A percentile compares a stretch with the other conserved stretches of the same genome.
These are phyloP conservation scores for Poecilus cupreus DNA, from an alignment of 2,888 invertebrate genomes.

Conservation along the genomic window DNA sequence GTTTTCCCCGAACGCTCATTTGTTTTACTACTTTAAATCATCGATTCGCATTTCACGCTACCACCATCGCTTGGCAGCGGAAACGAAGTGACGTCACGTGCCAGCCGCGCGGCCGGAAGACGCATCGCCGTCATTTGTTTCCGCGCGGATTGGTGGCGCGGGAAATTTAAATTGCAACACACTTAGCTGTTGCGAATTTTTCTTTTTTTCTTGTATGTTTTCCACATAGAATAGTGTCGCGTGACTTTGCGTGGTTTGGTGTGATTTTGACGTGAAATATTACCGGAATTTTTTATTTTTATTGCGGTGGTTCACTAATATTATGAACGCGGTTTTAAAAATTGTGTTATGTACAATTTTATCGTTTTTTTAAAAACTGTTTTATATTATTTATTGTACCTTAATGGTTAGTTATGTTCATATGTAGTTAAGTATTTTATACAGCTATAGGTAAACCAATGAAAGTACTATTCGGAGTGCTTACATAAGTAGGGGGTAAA, in stretches of 20 bases:
- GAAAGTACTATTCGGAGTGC: too few relatives aligned
- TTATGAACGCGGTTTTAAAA: neutral
- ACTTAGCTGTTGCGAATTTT: conserved; percentile 10
- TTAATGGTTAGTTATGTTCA: too few relatives aligned
- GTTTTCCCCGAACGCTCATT: conserved; percentile 29
- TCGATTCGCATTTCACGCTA: conserved; percentile 14
- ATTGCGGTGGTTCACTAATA: neutral
- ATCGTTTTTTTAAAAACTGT: too few relatives aligned
- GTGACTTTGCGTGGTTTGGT: neutral
- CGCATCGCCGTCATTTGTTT: conserved; percentile 31
- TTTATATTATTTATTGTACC: too few relatives aligned
- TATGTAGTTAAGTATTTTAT: too few relatives aligned
- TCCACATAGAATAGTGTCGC: neutral
- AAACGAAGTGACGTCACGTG: neutral
- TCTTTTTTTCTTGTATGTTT: neutral
- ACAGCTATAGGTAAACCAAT: too few relatives aligned
- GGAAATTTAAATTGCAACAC: conserved; percentile 25
- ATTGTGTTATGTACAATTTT: neutral
- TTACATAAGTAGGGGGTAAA: too few relatives aligned
- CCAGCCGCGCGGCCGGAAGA: conserved; percentile 5
- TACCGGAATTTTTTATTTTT: conserved; percentile 13
- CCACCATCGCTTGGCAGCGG: neutral
- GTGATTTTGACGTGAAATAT: conserved; percentile 20
- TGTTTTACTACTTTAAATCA: conserved; percentile 36
- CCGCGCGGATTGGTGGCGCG: neutral